Evolutionary conservation across 2,797 vertebrate species (phyloP), one percentile per base, ranked within the genome.

Genomic region (Heterohyrax brucei): DNA sequence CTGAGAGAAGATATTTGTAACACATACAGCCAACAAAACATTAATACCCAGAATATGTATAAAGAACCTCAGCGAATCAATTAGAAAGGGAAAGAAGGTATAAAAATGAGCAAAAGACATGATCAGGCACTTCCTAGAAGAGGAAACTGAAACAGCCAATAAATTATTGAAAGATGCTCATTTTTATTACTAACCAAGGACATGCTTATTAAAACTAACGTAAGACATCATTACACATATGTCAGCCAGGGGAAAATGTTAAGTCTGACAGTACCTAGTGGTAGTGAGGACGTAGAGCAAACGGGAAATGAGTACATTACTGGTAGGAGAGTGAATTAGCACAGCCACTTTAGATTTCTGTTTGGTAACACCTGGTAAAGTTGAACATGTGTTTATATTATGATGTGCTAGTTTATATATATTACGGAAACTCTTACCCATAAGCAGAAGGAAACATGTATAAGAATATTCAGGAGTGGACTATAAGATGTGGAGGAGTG

Each of bases 111-210:
- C n/a, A 81, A 77, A 77, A 28, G 28, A n/a, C 7, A 89, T 80
- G 28, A 87, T 33, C 5, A 46, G 39, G 19, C 1, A 30, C 24
- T 68, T 61, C 66, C 70, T 14, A 53, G 3, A 39, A 76, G 10
- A 39, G 10, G 8, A 94, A 89, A 86, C 26, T 61, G 24, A 84
- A 66, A 59, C 53, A 56, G n/a, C 2, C 46, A 94, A 73, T 44
- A 87, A 91, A 91, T 82, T 91, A 64, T 77, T 83, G 4, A 83
- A 91, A 91, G 10, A 78, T 44, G 10, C 1, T 91, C 61, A 56
- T 10, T n/a, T 61, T 85, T 85, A 26, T n/a, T 44, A 48, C 16
- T 33, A 76, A 86, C 16, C 64, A 19, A 19, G 14, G 59, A 33
- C 46, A 16, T 33, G 24, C 66, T 59, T 7, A 24, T 62, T 24